Evolutionary conservation across 2,888 invertebrate species (phyloP), one percentile per base, ranked within the genome.

Genomic region (Acrocyrtus sp.): DNA sequence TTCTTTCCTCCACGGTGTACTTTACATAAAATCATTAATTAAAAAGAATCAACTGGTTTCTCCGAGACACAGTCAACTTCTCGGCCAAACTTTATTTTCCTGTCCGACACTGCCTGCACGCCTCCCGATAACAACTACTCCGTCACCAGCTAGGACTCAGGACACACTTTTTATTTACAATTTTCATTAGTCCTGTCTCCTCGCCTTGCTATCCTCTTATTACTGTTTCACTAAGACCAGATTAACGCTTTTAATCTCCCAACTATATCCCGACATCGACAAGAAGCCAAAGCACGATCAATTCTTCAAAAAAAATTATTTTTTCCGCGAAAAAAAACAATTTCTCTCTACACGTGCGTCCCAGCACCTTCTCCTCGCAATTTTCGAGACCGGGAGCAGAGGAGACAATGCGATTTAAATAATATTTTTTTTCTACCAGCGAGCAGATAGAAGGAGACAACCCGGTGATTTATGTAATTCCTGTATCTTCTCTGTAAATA

Each of bases 11-110:
- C 50, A 67, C 27, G 57, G 43, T 58, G 24, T 22, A 19, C 39
- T 58, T 61, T 61, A 39, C 15, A 47, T 47, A 45, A 60, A 34
- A 19, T 51, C 68, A 68, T 68, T 61, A 68, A 68, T 68, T 68
- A 57, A 45, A n/a, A n/a, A 48, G 66, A 48, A 66, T 57, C 57
- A 66, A 67, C 51, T 60, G 50, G 56, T 65, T 43, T 22, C n/a
- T n/a, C n/a, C n/a, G n/a, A n/a, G n/a, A n/a, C n/a, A n/a, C n/a
- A n/a, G n/a, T n/a, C n/a, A n/a, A n/a, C n/a, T n/a, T n/a, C n/a
- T n/a, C n/a, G n/a, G n/a, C n/a, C n/a, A n/a, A n/a, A n/a, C n/a
- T n/a, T n/a, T n/a, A n/a, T n/a, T n/a, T n/a, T 34, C 12, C 6
- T 12, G 34, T 12, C 34, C 34, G 34, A 8, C n/a, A n/a, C 34